phyloP scores from a whole-genome alignment of 2,888 invertebrate genomes.

The Acanthosepion pharaonis region DNA sequence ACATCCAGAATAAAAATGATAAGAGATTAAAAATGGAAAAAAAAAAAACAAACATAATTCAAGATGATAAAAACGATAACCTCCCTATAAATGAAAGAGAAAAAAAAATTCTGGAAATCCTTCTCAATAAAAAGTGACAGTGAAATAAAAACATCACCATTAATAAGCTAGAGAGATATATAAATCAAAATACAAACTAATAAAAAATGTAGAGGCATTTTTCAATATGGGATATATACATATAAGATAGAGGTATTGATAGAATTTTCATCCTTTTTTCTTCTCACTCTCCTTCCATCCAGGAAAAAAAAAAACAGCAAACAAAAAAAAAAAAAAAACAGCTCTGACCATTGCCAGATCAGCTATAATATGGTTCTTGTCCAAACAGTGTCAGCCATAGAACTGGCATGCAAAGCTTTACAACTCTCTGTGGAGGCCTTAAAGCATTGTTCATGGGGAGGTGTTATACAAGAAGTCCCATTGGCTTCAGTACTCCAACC shows the following conservation, averaged over 20 bases:
- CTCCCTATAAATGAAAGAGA: neutral
- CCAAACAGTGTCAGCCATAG: slow-evolving; percentile 10
- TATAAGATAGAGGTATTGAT: neutral
- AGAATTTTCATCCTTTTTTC: neutral
- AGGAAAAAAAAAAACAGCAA: neutral
- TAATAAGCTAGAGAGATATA: neutral
- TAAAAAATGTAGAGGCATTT: neutral
- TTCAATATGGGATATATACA: too few relatives aligned
- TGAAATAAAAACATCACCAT: neutral
- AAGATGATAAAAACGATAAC: neutral
- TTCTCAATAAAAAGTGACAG: neutral
- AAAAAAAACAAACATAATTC: neutral
- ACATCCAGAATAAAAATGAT: neutral
- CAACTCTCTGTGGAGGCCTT: slow-evolving; percentile 9
- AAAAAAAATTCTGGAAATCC: neutral
- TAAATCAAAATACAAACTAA: neutral
- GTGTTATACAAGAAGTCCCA: slow-evolving; percentile 33
- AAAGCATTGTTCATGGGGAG: slow-evolving; percentile 33
- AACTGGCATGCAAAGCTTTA: slow-evolving; percentile 23
- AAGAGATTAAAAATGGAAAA: neutral
- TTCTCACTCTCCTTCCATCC: neutral
- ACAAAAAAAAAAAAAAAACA: neutral
- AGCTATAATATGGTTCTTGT: neutral
- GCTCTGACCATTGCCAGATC: neutral
- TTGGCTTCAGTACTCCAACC: neutral